phyloP scores from a whole-genome alignment of 2,113 vertebrate genomes.

The Chloroceryle aenea region DNA sequence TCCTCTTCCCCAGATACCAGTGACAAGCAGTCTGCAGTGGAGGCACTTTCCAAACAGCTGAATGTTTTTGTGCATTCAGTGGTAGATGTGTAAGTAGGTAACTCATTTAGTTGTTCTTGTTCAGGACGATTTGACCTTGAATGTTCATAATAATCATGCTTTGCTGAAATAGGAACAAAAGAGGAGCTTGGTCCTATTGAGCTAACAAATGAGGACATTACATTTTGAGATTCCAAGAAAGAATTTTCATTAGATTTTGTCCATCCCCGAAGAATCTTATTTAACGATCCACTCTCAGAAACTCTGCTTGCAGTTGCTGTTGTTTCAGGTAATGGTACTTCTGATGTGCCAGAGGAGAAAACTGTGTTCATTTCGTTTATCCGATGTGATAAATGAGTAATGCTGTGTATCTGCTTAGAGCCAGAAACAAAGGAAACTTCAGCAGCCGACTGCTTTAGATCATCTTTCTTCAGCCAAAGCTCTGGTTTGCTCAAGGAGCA shows the following conservation, averaged over 20 bases:
- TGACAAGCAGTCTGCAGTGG: background rate
- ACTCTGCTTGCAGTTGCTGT: background rate
- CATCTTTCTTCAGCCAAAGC: conserved; percentile 54
- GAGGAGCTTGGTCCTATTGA: conserved; percentile 15
- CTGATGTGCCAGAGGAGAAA: conserved; percentile 42
- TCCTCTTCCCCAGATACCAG: conserved; percentile 1
- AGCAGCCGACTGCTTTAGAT: conserved; percentile 50
- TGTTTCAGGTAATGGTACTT: conserved; percentile 66
- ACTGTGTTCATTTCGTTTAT: background rate
- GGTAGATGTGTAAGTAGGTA: conserved; percentile 14
- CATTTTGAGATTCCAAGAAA: conserved; percentile 1
- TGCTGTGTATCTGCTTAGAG: conserved; percentile 5
- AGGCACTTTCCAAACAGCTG: conserved; percentile 10
- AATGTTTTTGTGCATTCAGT: background rate
- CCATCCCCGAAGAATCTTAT: background rate
- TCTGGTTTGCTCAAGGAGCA: conserved; percentile 13
- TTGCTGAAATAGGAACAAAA: conserved; percentile 26
- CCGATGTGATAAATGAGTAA: background rate
- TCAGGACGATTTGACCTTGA: conserved; percentile 52
- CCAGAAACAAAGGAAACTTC: conserved; percentile 55
- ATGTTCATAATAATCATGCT: conserved; percentile 31
- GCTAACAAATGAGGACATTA: conserved; percentile 18
- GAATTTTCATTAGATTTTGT: background rate
- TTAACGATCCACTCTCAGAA: background rate
- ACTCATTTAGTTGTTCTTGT: conserved; percentile 52